Evolutionary conservation across 2,113 vertebrate genomes (phyloP).

Genomic region (Piprites chloris): DNA sequence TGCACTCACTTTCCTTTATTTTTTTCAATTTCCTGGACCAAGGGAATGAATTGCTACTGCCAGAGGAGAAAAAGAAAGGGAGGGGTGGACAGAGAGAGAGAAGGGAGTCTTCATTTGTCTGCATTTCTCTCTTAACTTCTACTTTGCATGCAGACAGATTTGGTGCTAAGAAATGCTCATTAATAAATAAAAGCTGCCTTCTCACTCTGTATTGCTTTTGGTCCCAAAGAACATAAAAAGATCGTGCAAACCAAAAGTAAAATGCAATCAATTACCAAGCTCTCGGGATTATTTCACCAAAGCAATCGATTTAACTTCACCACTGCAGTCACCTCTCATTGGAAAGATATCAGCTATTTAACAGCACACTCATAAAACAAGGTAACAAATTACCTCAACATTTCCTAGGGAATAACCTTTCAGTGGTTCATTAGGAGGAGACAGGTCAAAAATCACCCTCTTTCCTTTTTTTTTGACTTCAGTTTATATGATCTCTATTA

Average conservation of each 20-base stretch:
- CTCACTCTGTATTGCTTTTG: not conserved
- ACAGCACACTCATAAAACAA: not conserved
- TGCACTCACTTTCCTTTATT: not conserved
- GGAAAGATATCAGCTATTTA: not conserved
- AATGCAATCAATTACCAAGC: not conserved
- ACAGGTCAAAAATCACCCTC: not conserved
- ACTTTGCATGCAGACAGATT: not conserved
- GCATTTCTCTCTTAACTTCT: not conserved
- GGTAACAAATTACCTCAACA: not conserved
- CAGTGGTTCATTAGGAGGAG: not conserved
- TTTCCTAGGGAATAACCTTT: not conserved
- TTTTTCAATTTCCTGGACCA: not conserved
- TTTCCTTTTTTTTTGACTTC: not conserved
- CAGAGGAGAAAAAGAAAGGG: not conserved
- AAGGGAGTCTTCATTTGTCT: not conserved
- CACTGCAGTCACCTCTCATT: not conserved
- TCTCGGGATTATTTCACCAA: conserved; percentile 17
- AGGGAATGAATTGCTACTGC: not conserved
- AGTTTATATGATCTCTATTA: not conserved
- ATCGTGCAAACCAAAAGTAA: not conserved
- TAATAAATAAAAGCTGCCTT: not conserved
- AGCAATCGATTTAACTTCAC: conserved; percentile 31
- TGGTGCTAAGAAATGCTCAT: not conserved
- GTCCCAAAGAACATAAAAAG: not conserved
- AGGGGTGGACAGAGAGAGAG: not conserved